Percentiles rank a stretch among this genome's conserved stretches.
Conservation (phyloP, 92 coral and sea anemone species). For the Palythoa grandis region DNA sequence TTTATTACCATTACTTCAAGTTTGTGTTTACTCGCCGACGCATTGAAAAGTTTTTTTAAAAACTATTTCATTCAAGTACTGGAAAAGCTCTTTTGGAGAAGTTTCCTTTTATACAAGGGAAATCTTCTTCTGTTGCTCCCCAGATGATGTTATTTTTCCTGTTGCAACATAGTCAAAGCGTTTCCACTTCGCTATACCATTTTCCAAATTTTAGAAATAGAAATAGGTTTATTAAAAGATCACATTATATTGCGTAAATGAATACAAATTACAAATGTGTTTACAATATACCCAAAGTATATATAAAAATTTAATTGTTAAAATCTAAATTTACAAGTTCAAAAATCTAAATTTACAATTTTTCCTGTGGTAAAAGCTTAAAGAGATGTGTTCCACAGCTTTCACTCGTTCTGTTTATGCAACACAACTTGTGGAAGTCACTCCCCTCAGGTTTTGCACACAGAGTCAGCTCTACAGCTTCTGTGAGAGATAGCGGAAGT, state of each 20-base stretch:
- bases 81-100: conserved; percentile 48
- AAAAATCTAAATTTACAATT: too few relatives aligned
- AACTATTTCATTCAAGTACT: conserved; percentile 48
- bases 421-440: conserved; percentile 37
- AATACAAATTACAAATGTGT: too few relatives aligned
- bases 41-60: conserved; percentile 46
- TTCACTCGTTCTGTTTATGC: conserved; percentile 49
- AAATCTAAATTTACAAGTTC: too few relatives aligned
- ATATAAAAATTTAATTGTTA: too few relatives aligned
- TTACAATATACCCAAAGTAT: too few relatives aligned
- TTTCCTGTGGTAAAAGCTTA: conserved; percentile 43
- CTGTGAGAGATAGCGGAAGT: background rate
- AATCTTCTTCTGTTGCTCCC: conserved; percentile 52
- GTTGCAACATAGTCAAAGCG: conserved; percentile 41
- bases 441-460: conserved; percentile 65
- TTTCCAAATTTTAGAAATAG: conserved; percentile 10
- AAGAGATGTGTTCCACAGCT: conserved; percentile 46
- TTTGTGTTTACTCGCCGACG: too few relatives aligned
- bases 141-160: conserved; percentile 50
- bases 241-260: too few relatives aligned
- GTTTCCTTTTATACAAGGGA: conserved; percentile 54
- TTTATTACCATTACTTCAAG: too few relatives aligned
- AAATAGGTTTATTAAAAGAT: too few relatives aligned
- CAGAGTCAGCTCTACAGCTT: conserved; percentile 44
- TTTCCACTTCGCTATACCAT: conserved; percentile 41